A percentile compares a stretch with the other conserved stretches of the same genome.
Evolutionary conservation across 2,888 invertebrate genomes (phyloP).

Genomic region (Dicranocentrus wangi): DNA sequence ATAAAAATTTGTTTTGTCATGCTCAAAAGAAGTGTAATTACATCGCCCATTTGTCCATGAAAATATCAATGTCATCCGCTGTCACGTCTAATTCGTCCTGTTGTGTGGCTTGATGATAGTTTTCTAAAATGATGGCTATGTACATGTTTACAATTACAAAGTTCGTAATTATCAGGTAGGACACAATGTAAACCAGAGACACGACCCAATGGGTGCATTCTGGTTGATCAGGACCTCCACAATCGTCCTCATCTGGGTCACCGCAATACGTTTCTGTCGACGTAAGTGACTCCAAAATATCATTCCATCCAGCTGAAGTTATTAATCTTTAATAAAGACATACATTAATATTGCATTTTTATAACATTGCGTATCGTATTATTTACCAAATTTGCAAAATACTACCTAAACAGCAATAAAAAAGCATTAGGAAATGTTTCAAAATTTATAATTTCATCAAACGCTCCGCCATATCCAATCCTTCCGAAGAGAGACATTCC

Average conservation of each 20-base stretch:
- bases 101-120: constrained; percentile 97
- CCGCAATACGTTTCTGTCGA: constrained; percentile 81
- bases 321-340: constrained; percentile 80
- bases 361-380: not conserved
- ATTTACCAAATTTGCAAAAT: not conserved
- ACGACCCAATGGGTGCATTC: constrained; percentile 76
- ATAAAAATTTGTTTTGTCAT: no score
- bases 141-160: constrained; percentile 99
- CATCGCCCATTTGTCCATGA: constrained; percentile 96
- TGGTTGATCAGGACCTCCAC: constrained; percentile 29
- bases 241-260: constrained; percentile 14
- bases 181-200: constrained; percentile 93
- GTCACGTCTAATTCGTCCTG: constrained; percentile 97
- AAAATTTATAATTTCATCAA: constrained; percentile 83
- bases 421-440: constrained; percentile 95
- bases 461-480: constrained; percentile 5
- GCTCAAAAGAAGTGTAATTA: no score
- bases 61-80: constrained; percentile 97
- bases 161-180: constrained; percentile 95
- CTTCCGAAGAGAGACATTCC: constrained; percentile 23
- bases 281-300: constrained; percentile 88
- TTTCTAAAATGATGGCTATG: constrained; percentile 96
- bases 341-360: not conserved
- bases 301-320: constrained; percentile 98
- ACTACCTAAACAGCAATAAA: constrained; percentile 88